Evolutionary conservation across 2,797 vertebrate genomes (phyloP).

Genomic region (Vespertilio murinus): DNA sequence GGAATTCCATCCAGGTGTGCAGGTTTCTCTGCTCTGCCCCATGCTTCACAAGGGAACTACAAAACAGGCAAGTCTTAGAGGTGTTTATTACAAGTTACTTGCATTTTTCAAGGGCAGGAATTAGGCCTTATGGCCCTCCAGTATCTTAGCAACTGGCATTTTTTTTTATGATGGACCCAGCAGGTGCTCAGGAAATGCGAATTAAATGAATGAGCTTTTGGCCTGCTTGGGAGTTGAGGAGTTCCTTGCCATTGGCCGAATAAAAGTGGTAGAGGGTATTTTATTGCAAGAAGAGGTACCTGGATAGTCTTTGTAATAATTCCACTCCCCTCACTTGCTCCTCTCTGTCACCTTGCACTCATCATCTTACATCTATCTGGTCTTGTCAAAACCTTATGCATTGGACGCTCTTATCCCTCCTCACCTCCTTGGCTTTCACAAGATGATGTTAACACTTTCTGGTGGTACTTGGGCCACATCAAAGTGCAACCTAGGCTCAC

Average conservation of each 20-base stretch:
- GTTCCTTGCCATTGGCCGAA: background rate
- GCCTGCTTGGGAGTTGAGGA: background rate
- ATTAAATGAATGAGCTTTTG: background rate
- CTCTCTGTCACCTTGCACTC: background rate
- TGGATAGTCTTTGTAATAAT: background rate
- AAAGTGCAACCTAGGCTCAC: background rate
- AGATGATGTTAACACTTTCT: background rate
- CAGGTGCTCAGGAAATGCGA: background rate
- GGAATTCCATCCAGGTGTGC: background rate
- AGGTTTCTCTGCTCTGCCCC: background rate
- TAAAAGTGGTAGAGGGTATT: background rate
- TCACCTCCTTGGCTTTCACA: background rate
- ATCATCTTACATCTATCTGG: background rate
- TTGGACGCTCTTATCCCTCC: background rate
- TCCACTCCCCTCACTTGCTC: background rate
- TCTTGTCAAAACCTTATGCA: background rate
- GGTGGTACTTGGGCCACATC: background rate
- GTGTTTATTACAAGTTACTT: background rate
- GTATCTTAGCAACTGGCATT: background rate
- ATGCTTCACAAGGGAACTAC: background rate
- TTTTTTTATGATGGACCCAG: background rate
- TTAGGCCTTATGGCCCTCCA: background rate
- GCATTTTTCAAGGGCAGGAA: constrained; percentile 3
- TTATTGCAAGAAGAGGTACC: background rate
- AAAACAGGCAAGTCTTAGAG: background rate